A percentile compares a stretch with the other conserved stretches of the same genome.
Conservation (phyloP, 2,113 vertebrate species). For the Girardinichthys multiradiatus region DNA sequence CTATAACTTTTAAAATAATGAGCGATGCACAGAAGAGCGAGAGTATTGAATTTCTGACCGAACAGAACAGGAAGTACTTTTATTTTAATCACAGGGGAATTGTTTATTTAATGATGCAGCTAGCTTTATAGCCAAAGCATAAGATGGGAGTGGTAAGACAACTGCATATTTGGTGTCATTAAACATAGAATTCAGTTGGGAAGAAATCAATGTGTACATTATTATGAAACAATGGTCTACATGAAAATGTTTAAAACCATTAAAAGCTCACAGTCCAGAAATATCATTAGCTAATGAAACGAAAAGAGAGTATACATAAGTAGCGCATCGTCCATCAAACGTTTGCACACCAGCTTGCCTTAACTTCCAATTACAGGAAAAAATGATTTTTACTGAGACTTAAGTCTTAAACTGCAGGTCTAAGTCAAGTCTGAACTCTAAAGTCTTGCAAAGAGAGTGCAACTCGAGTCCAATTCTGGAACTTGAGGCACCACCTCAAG, state of each 20-base stretch:
- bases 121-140: neutral
- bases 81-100: neutral
- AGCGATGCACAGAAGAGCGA: too few relatives aligned
- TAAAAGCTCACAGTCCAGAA: neutral
- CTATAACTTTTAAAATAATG: too few relatives aligned
- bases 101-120: neutral
- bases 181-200: neutral
- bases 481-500: too few relatives aligned
- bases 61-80: neutral
- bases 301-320: neutral
- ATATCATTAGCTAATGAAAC: neutral
- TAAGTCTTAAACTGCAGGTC: too few relatives aligned
- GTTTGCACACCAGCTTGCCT: too few relatives aligned
- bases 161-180: neutral
- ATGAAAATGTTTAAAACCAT: neutral
- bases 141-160: neutral
- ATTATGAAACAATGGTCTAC: neutral
- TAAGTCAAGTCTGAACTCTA: too few relatives aligned
- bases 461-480: too few relatives aligned
- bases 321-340: neutral
- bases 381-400: too few relatives aligned
- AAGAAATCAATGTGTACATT: neutral
- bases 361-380: too few relatives aligned
- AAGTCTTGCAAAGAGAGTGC: too few relatives aligned
- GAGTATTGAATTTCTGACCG: too few relatives aligned